Conservation (phyloP, 2,888 invertebrate species). For the Tridacna crocea region DNA sequence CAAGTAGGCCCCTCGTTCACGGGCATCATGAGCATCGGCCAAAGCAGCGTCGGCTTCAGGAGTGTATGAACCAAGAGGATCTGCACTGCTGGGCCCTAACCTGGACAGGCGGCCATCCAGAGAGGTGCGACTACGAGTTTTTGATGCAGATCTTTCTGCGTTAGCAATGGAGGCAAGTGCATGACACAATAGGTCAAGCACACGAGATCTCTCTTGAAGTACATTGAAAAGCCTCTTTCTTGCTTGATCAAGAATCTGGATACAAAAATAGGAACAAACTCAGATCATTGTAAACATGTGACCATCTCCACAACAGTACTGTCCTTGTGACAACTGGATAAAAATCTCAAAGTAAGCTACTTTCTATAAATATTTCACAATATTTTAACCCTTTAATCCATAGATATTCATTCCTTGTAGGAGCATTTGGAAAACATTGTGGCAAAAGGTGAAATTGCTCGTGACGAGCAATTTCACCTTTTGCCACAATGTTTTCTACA, state of each 20-base stretch:
- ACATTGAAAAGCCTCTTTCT: conserved; percentile 78
- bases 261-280: no score
- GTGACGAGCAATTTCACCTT: no score
- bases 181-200: conserved; percentile 82
- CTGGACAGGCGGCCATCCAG: conserved; percentile 66
- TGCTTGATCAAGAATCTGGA: conserved; percentile 79
- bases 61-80: conserved; percentile 82
- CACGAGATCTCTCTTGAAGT: conserved; percentile 81
- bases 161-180: conserved; percentile 74
- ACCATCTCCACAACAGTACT: no score
- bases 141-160: conserved; percentile 44
- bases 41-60: conserved; percentile 81
- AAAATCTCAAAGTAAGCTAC: no score
- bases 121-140: conserved; percentile 50
- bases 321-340: no score
- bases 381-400: no score
- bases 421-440: no score
- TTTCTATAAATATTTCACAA: no score
- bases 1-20: conserved; percentile 74
- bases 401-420: no score
- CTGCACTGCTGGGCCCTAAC: conserved; percentile 67
- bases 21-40: conserved; percentile 79
- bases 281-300: no score
- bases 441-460: no score
- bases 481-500: no score